Evolutionary conservation across 1,140 invertebrate species (phyloP).

Genomic region (Papilio polyxenes): DNA sequence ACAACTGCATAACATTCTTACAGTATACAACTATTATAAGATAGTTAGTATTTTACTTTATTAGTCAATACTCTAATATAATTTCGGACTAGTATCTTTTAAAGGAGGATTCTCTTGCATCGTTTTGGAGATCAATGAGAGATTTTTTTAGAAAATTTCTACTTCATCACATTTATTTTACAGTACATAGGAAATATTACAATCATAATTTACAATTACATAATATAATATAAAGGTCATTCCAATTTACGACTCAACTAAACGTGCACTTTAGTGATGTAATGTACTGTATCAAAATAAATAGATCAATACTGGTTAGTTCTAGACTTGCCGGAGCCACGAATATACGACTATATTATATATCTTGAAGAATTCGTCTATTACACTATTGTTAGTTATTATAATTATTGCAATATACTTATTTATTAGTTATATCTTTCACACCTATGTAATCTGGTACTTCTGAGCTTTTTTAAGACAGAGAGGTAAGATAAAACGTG

Average conservation of each 20-base stretch:
- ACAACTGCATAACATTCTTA: too few relatives aligned
- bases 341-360: neutral
- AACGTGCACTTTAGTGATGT: neutral
- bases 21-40: too few relatives aligned
- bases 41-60: too few relatives aligned
- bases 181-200: neutral
- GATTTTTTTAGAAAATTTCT: too few relatives aligned
- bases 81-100: too few relatives aligned
- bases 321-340: neutral
- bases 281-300: neutral
- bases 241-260: neutral
- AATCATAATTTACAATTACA: neutral
- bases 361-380: neutral
- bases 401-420: neutral
- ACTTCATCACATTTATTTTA: neutral
- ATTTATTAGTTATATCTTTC: neutral
- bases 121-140: too few relatives aligned
- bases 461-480: neutral
- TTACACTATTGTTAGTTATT: neutral
- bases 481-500: neutral
- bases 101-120: too few relatives aligned
- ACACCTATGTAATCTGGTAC: neutral
- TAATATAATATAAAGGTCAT: neutral
- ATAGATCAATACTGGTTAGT: neutral
- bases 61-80: too few relatives aligned